These are phyloP conservation scores for Oryzias sinensis DNA, from an alignment of 2,797 vertebrate species.

Conservation along the genomic window DNA sequence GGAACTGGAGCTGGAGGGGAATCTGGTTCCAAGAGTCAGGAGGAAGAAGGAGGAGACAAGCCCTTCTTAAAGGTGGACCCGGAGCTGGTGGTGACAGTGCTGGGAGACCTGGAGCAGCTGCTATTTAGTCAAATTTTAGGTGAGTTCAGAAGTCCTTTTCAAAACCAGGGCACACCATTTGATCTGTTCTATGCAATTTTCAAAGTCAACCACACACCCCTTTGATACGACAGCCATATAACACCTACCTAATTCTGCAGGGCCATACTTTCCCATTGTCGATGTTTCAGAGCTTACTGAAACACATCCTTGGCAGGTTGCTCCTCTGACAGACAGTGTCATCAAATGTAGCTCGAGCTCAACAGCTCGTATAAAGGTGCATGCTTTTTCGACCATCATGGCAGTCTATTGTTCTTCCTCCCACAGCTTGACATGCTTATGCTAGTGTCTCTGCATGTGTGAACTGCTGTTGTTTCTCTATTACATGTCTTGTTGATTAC, in stretches of 20 bases:
- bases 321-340: slow-evolving; percentile 28
- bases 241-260: slow-evolving; percentile 61
- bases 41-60: slow-evolving; percentile 86
- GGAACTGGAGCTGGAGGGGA: slow-evolving; percentile 68
- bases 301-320: neutral
- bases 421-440: slow-evolving; percentile 31
- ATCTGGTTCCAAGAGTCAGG: slow-evolving; percentile 78
- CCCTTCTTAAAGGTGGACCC: slow-evolving; percentile 97
- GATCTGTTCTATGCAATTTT: slow-evolving; percentile 4
- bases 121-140: slow-evolving; percentile 99
- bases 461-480: slow-evolving; percentile 4
- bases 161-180: slow-evolving; percentile 3
- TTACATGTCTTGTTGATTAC: no score
- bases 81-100: slow-evolving; percentile 96
- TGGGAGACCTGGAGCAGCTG: slow-evolving; percentile 97
- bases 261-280: slow-evolving; percentile 20
- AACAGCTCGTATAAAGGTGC: slow-evolving; percentile 1
- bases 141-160: slow-evolving; percentile 76
- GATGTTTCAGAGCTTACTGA: slow-evolving; percentile 16
- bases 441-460: slow-evolving; percentile 20
- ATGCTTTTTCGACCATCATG: slow-evolving; percentile 3
- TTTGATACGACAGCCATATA: slow-evolving; percentile 40
- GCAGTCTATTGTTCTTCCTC: slow-evolving; percentile 52
- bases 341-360: slow-evolving; percentile 15
- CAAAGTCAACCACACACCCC: slow-evolving; percentile 41